These are phyloP conservation scores for Sesamia inferens DNA, from an alignment of 2,888 invertebrate species.

Conservation along the genomic window DNA sequence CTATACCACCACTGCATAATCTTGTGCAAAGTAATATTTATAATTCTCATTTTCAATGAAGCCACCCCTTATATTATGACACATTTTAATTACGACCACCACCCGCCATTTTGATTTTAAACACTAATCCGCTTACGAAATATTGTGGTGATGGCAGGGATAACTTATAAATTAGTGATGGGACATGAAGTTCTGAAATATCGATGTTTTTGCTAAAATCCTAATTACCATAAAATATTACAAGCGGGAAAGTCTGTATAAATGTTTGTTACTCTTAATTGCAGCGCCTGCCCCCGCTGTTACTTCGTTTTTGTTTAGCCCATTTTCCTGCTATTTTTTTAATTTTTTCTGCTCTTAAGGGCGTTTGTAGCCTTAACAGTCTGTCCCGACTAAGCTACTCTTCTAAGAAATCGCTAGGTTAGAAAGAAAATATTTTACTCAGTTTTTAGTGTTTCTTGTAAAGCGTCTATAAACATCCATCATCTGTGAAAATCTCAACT, in stretches of 20 bases:
- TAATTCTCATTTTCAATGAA: constrained; percentile 70
- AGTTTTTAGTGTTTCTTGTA: too few species aligned
- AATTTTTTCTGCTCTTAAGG: background rate
- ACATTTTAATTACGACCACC: constrained; percentile 84
- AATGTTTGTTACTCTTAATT: too few species aligned
- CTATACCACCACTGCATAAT: constrained; percentile 38
- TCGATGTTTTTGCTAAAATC: constrained; percentile 36
- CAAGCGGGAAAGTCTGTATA: too few species aligned
- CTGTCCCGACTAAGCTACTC: too few species aligned
- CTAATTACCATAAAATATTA: too few species aligned
- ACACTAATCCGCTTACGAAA: constrained; percentile 85
- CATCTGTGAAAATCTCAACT: too few species aligned
- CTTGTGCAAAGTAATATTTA: constrained; percentile 59
- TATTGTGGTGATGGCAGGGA: constrained; percentile 72
- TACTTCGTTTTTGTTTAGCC: background rate
- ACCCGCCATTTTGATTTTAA: constrained; percentile 85
- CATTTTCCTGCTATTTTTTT: background rate
- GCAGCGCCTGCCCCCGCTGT: too few species aligned
- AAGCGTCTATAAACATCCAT: too few species aligned
- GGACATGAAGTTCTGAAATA: background rate
- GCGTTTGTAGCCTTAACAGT: too few species aligned
- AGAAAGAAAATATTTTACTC: background rate
- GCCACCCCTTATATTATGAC: constrained; percentile 82
- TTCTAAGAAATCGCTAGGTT: background rate
- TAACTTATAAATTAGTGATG: constrained; percentile 80